Conservation (phyloP, 2,888 invertebrate species). For the Cheilosia soror region DNA sequence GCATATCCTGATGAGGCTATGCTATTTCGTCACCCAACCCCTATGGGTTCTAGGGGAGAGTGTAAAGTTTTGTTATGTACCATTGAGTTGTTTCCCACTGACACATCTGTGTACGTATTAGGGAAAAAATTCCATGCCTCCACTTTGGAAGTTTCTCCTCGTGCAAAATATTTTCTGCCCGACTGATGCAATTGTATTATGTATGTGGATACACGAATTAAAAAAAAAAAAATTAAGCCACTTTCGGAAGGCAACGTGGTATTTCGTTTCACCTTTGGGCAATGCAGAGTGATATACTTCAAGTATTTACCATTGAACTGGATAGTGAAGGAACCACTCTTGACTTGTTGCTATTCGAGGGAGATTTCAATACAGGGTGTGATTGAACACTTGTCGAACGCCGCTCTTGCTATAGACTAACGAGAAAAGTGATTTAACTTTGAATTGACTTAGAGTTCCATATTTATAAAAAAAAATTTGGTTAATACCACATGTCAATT, state of each 20-base stretch:
- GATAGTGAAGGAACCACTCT: too few species aligned
- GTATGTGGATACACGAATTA: not conserved
- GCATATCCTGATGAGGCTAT: conserved; percentile 37
- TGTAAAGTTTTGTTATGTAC: conserved; percentile 28
- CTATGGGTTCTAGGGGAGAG: not conserved
- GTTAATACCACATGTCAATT: too few species aligned
- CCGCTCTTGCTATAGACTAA: too few species aligned
- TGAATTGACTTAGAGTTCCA: too few species aligned
- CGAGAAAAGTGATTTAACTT: too few species aligned
- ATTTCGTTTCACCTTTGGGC: not conserved
- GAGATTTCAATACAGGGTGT: too few species aligned
- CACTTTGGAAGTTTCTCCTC: conserved; percentile 21
- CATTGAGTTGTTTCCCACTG: conserved; percentile 26
- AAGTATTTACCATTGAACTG: too few species aligned
- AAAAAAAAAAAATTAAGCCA: conserved; percentile 24
- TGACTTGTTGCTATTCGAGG: too few species aligned
- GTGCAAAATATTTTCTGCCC: not conserved
- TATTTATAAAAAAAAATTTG: too few species aligned
- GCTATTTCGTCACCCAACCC: not conserved
- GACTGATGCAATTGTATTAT: conserved; percentile 5
- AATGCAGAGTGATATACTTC: not conserved
- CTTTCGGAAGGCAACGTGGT: not conserved
- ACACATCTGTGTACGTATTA: conserved; percentile 3
- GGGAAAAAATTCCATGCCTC: conserved; percentile 26
- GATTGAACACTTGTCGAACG: too few species aligned